Evolutionary conservation across 2,888 invertebrate species (phyloP).

Genomic region (Myopa testacea): DNA sequence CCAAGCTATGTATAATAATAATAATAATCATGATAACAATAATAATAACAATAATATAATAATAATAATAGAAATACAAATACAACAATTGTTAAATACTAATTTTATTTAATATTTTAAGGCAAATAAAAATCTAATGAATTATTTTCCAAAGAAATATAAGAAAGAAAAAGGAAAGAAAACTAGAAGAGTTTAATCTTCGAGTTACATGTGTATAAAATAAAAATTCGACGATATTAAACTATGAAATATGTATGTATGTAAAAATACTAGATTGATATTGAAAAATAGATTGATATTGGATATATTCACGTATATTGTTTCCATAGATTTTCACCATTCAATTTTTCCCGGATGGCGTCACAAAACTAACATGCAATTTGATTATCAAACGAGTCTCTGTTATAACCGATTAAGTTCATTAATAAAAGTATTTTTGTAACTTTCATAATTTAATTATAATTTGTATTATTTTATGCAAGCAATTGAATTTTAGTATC

Average conservation of each 20-base stretch:
- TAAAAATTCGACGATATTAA: background rate
- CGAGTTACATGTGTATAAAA: too few species aligned
- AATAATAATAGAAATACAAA: background rate
- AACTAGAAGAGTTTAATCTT: background rate
- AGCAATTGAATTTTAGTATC: background rate
- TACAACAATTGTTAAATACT: slow-evolving; percentile 1
- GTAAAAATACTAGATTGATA: background rate
- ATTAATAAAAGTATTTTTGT: background rate
- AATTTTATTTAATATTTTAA: background rate
- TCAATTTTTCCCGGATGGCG: background rate
- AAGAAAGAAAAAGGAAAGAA: background rate
- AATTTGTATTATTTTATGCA: background rate
- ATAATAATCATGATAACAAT: too few species aligned
- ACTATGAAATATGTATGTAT: background rate
- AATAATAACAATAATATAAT: background rate
- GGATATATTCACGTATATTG: background rate
- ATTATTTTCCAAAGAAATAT: slow-evolving; percentile 32
- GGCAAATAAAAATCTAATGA: slow-evolving; percentile 2
- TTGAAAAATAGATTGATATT: background rate
- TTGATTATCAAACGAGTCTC: too few species aligned
- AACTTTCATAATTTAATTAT: background rate
- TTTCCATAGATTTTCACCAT: background rate
- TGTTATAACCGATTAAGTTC: background rate
- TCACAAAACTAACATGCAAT: background rate
- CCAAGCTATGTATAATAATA: background rate